Base-by-base conservation (phyloP, 2,797 vertebrate genomes). In the Labroides dimidiatus region DNA sequence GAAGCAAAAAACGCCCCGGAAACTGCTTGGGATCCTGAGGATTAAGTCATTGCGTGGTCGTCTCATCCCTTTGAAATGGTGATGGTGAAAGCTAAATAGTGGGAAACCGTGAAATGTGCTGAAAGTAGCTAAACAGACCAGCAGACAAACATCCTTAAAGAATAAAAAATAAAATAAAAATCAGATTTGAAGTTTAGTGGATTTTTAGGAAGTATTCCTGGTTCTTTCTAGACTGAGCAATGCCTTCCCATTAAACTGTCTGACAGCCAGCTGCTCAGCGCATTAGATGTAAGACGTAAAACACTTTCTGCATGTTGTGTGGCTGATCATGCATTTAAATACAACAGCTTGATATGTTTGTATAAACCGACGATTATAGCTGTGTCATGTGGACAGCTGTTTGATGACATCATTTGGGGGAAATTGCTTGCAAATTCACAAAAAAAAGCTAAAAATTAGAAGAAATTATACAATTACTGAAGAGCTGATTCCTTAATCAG, bases 321-420 rank as follows among this genome's bases (percentile, higher is more conserved):
- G 15, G 21, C 17, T 15, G 33, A 52, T 39, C 45, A 23, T 42
- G 39, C 33, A 20, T 52, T 63, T 58, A 4, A 52, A 30, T 33
- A 53, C 49, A 44, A 42, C 23, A 23, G 1, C n/a, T 24, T 17
- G 27, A 65, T 27, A 6, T 16, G 14, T 57, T 80, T 66, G 65
- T 53, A 42, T 62, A 30, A 69, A 55, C 41, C 12, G 52, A 69
- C 41, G 41, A 15, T 21, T 24, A 30, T 14, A 14, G 47, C 61
- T 76, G 69, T 50, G 57, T 63, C 64, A 77, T 64, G 23, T 16
- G 44, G 15, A 41, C 65, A 69, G 66, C 64, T 51, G 63, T n/a
- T 16, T 4, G 39, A 62, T 72, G 74, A 79, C 54, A 20, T 47
- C 52, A 77, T 56, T 0, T 20, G 49, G 41, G 61, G 21, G 55